phyloP scores from a whole-genome alignment of 2,113 vertebrate genomes.

The Rhinolophus ferrumequinum region DNA sequence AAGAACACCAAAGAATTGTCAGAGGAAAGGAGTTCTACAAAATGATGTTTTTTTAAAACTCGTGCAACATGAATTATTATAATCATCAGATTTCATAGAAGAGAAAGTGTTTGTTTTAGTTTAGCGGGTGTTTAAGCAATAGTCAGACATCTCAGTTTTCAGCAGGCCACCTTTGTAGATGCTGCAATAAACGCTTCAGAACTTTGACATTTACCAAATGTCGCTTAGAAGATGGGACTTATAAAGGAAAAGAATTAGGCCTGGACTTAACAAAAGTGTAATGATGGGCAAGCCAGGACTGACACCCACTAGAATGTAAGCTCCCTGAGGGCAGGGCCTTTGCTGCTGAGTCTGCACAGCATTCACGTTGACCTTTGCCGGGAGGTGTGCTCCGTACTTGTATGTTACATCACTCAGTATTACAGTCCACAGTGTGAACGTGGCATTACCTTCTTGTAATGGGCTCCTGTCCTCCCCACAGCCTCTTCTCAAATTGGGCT shows the following conservation, averaged over 20 bases:
- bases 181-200: neutral
- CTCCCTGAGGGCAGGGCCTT: neutral
- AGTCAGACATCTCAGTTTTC: neutral
- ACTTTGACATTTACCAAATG: neutral
- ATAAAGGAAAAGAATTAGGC: neutral
- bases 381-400: neutral
- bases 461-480: neutral
- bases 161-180: neutral
- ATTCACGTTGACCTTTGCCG: neutral
- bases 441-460: neutral
- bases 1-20: neutral
- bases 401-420: neutral
- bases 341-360: neutral
- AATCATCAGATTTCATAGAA: neutral
- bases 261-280: neutral
- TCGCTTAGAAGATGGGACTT: neutral
- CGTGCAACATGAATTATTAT: neutral
- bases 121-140: neutral
- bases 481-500: neutral
- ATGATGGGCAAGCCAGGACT: neutral
- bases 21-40: constrained; percentile 19
- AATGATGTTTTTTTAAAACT: neutral
- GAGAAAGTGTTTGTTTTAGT: neutral
- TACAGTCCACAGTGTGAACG: neutral
- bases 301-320: neutral